These are phyloP conservation scores for Paguma larvata DNA, from an alignment of 2,797 vertebrate genomes.

Conservation along the genomic window DNA sequence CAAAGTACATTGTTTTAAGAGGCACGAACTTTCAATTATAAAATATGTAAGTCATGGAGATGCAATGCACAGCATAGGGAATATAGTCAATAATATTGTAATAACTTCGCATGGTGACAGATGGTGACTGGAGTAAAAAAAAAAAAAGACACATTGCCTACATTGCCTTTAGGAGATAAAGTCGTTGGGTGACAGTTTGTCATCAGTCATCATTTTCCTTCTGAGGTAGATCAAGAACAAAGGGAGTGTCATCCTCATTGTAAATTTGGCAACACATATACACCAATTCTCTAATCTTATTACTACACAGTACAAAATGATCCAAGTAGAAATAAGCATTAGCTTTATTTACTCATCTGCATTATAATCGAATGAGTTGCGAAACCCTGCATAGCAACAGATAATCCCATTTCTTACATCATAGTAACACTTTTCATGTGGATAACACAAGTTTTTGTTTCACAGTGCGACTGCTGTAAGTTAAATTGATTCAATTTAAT, in stretches of 20 bases:
- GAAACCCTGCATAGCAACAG: conserved; percentile 21
- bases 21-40: background rate
- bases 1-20: conserved; percentile 4
- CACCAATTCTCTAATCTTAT: conserved; percentile 31
- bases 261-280: background rate
- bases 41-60: background rate
- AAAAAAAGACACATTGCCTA: background rate
- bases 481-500: conserved; percentile 83
- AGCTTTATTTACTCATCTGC: conserved; percentile 65
- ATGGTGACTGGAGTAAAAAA: background rate
- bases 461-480: conserved; percentile 57
- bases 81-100: background rate
- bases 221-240: background rate
- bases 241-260: background rate
- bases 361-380: conserved; percentile 55
- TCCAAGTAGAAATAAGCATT: conserved; percentile 43
- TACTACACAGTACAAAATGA: background rate
- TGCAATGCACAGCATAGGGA: background rate
- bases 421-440: conserved; percentile 38
- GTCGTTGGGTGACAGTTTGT: background rate
- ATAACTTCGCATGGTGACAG: background rate
- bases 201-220: background rate
- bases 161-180: background rate
- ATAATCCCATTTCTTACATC: conserved; percentile 53
- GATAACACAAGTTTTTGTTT: conserved; percentile 46